These are phyloP conservation scores for Listronotus oregonensis DNA, from an alignment of 1,140 invertebrate genomes.

Conservation along the genomic window DNA sequence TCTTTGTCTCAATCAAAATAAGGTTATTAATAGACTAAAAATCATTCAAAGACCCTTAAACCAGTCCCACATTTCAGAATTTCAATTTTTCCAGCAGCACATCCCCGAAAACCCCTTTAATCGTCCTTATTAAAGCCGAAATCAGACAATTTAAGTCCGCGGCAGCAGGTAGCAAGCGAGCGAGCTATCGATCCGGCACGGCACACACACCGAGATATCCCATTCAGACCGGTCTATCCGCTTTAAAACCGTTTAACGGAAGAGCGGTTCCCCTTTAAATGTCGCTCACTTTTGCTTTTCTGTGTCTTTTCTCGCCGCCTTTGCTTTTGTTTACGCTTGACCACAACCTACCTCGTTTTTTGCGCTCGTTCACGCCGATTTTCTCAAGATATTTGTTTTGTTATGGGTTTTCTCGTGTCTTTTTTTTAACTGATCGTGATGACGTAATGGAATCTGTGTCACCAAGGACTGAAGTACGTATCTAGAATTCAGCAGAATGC, in stretches of 20 bases:
- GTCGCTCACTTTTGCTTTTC: conserved; percentile 38
- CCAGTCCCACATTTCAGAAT: too few species aligned
- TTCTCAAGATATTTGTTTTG: too few species aligned
- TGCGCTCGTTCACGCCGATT: too few species aligned
- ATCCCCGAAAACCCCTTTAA: conserved; percentile 1
- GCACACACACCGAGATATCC: conserved; percentile 10
- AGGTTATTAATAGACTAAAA: not conserved
- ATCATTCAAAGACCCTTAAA: too few species aligned
- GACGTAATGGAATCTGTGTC: too few species aligned
- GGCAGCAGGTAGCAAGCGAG: conserved; percentile 25
- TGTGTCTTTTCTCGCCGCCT: conserved; percentile 7
- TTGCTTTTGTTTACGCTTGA: conserved; percentile 15
- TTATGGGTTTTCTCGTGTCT: too few species aligned
- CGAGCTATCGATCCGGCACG: conserved; percentile 20
- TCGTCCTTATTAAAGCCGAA: conserved; percentile 11
- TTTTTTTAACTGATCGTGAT: too few species aligned
- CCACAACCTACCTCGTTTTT: conserved; percentile 20
- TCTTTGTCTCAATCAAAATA: not conserved
- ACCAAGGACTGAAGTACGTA: too few species aligned
- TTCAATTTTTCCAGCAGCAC: too few species aligned
- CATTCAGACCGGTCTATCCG: conserved; percentile 14
- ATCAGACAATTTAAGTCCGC: conserved; percentile 22
- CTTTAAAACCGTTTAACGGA: conserved; percentile 26
- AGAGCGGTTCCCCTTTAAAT: conserved; percentile 13
- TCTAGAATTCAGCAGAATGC: too few species aligned